Evolutionary conservation across 2,888 invertebrate species (phyloP), one percentile per base, ranked within the genome.

Genomic region (Lacanobia wlatinum): DNA sequence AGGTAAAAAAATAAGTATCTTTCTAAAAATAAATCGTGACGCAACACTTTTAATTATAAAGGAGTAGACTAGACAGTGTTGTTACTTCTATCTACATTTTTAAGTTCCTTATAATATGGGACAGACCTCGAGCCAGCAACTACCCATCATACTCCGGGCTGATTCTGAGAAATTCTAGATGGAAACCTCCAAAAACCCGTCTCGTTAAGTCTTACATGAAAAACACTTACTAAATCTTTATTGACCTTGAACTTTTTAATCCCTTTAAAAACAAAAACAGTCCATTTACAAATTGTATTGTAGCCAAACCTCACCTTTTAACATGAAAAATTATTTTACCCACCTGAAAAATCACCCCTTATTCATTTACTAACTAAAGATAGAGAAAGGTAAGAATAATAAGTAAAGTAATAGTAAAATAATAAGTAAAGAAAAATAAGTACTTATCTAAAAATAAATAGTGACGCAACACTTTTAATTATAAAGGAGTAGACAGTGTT

Each of bases 31-130:
- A 73, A 64, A 74, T 68, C 69, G 50, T 58, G 67, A 72, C 65
- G 71, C 73, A 74, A 76, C 76, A 69, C 74, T 81, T 85, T 88
- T 87, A 86, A 88, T 87, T 87, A 87, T 76, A 84, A 76, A 71
- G 73, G 79, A 79, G 82, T 67, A 80, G 70, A 43, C n/a, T 67
- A 80, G 70, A 28, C 76, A 72, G 66, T 66, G 74, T 75, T 74
- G 65, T 76, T 77, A 78, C 78, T 65, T 12, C 12, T 14, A 16
- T 14, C 43, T 0, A 43, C 43, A 14, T 43, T 16, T 40, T 14
- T 43, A 14, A 16, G 5, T 14, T 14, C 14, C 43, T 5, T 43
- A 14, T 40, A 40, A 12, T 40, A 40, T 12, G 40, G 12, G 12
- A 9, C 40, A 12, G 5, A 34, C 2, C 40, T 40, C 1, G 10